phyloP scores from a whole-genome alignment of 2,888 invertebrate species.

The Dolichopus griseipennis region DNA sequence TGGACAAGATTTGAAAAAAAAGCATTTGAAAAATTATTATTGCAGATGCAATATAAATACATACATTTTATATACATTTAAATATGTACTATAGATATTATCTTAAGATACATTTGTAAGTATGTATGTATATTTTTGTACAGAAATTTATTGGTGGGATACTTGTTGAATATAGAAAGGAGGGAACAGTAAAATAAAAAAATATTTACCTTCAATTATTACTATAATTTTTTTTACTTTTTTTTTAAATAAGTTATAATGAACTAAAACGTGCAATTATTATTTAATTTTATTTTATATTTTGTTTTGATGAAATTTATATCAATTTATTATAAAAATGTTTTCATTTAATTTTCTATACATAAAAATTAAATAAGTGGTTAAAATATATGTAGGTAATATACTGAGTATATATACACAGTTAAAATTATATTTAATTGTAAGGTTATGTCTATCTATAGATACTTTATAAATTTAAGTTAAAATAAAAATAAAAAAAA shows the following conservation, averaged over 20 bases:
- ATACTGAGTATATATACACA: not conserved
- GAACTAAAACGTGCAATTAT: not conserved
- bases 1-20: too few relatives aligned
- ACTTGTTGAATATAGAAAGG: not conserved
- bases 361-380: not conserved
- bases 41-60: too few relatives aligned
- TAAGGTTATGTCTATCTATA: too few relatives aligned
- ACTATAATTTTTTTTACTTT: not conserved
- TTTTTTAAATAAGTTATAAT: not conserved
- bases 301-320: not conserved
- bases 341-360: slow-evolving; percentile 2
- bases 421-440: too few relatives aligned
- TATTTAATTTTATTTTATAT: not conserved
- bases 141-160: not conserved
- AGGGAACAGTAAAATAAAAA: not conserved
- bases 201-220: not conserved
- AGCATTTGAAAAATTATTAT: too few relatives aligned
- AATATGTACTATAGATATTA: too few relatives aligned
- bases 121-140: too few relatives aligned
- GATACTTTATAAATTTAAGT: too few relatives aligned
- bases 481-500: too few relatives aligned
- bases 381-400: not conserved
- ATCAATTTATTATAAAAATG: slow-evolving; percentile 6
- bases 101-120: too few relatives aligned
- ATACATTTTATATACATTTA: too few relatives aligned